Evolutionary conservation across 1,140 invertebrate genomes (phyloP), one percentile per base, ranked within the genome.

Genomic region (Listronotus oregonensis): DNA sequence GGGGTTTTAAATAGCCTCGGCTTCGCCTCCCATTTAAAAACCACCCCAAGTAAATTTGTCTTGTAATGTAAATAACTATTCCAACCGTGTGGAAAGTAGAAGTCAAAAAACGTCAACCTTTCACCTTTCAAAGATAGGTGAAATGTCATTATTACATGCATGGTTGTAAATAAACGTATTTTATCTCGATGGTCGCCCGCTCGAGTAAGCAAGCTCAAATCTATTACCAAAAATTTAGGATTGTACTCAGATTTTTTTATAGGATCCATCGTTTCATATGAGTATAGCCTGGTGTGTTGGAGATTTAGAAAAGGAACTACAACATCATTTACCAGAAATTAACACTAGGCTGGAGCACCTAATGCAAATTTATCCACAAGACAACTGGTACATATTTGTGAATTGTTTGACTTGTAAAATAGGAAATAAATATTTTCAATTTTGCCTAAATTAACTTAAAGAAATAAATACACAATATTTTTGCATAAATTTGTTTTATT

Each of bases 231-330:
- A n/a, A n/a, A n/a, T n/a, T n/a, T n/a, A n/a, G n/a, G n/a, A n/a
- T n/a, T n/a, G n/a, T n/a, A n/a, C n/a, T n/a, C 21, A 27, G 21
- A 37, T 70, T 77, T 54, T 79, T 79, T 80, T 81, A n/a, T 70
- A 90, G 88, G 80, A 88, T 73, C 85, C 86, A 49, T 89, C 87
- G 8, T 89, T 87, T 79, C 89, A 91, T 68, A 82, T 89, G 61
- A 90, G 88, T 74, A 80, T 90, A 58, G 76, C 85, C 6, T 90
- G 88, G 86, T 81, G 82, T 47, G 76, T 86, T 66, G 89, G 87
- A 8, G 82, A 90, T 77, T 75, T 83, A 60, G 78, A 80, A 68
- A 70, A 79, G 8, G 75, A 80, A 64, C 73, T 89, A 32, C 76
- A 79, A 61, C 34, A 68, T 31, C n/a, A 80, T 47, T 59, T 84